Evolutionary conservation across 2,888 invertebrate species (phyloP).

Genomic region (Prenolepis imparis): DNA sequence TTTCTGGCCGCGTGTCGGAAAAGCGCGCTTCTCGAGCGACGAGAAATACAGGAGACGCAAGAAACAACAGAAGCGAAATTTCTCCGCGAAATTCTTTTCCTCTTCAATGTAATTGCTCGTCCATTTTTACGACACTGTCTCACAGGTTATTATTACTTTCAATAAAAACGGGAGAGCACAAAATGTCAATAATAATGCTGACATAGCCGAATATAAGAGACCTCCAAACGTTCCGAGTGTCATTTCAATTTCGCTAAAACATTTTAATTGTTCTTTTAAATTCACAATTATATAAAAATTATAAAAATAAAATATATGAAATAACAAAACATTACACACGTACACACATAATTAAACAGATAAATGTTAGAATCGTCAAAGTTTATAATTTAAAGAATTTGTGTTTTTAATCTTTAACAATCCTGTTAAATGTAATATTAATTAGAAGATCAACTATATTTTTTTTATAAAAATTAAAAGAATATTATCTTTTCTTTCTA

Average conservation of each 20-base stretch:
- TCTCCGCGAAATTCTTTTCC: conserved; percentile 32
- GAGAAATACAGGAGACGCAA: conserved; percentile 12
- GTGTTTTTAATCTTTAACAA: not conserved
- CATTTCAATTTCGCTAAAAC: not conserved
- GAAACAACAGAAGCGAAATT: conserved; percentile 30
- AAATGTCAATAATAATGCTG: conserved; percentile 7
- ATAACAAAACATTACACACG: not conserved
- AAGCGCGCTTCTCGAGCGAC: conserved; percentile 18
- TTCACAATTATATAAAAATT: not conserved
- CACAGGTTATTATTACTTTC: conserved; percentile 47
- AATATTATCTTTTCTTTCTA: not conserved
- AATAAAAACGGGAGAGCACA: conserved; percentile 1
- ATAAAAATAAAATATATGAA: not conserved
- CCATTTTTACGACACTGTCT: conserved; percentile 46
- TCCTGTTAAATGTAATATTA: not conserved
- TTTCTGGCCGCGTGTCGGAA: not conserved
- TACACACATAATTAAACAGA: not conserved
- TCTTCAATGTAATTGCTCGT: conserved; percentile 23
- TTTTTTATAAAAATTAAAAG: not conserved
- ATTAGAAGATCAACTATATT: not conserved
- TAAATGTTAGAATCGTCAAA: not conserved
- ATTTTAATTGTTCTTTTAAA: not conserved
- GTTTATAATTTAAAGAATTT: not conserved
- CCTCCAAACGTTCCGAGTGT: not conserved
- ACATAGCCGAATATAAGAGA: not conserved